These are phyloP conservation scores for Peromyscus californicus DNA, from an alignment of 2,113 vertebrate species.

Conservation along the genomic window DNA sequence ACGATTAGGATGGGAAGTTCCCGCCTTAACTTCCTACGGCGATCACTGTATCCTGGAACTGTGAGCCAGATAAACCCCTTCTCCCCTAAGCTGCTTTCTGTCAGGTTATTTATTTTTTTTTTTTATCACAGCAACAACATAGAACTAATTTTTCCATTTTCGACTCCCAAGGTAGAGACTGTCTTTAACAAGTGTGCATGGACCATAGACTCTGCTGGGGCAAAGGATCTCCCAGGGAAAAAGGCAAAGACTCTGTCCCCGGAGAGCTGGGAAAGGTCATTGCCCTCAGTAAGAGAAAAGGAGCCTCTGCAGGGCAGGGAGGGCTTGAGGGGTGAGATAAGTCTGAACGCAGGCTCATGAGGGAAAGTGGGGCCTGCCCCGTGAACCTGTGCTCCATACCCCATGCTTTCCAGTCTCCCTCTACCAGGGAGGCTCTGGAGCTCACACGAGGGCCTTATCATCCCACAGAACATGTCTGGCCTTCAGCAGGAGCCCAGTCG, in stretches of 20 bases:
- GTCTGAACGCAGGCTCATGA: background rate
- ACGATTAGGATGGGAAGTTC: background rate
- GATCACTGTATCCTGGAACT: background rate
- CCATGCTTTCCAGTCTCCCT: no score
- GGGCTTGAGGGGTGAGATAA: no score
- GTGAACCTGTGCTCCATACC: fast-evolving
- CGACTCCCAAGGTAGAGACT: background rate
- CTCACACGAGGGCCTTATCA: background rate
- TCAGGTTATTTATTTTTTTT: background rate
- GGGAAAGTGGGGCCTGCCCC: background rate
- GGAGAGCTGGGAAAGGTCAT: no score
- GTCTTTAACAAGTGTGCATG: background rate
- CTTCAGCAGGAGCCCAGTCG: no score
- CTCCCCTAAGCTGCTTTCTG: background rate
- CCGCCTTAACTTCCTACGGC: background rate
- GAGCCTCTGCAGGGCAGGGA: no score
- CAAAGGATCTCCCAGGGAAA: background rate
- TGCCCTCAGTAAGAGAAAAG: background rate
- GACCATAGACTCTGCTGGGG: background rate
- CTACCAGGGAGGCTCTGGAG: background rate
- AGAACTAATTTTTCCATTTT: background rate
- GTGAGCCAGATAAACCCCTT: background rate
- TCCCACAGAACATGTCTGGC: background rate
- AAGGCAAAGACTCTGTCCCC: background rate
- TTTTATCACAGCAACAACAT: background rate